phyloP scores from a whole-genome alignment of 2,888 invertebrate species.

The Ceratothoa steindachneri region DNA sequence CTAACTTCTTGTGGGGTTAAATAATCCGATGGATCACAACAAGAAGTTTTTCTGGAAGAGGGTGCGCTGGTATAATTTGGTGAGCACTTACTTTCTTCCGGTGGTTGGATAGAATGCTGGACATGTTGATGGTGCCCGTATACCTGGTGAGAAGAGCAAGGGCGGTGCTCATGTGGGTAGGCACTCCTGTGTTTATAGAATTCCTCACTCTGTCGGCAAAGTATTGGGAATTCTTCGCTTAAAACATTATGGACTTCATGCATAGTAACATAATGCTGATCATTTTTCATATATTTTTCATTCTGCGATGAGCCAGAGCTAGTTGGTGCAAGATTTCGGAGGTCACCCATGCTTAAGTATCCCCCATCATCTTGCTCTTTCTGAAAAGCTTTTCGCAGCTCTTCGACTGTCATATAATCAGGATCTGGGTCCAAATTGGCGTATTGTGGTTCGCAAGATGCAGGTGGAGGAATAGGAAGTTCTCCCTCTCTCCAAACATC shows the following conservation, averaged over 20 bases:
- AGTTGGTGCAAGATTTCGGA: conserved; percentile 14
- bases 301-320: neutral
- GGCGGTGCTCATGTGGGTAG: neutral
- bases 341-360: conserved; percentile 46
- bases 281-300: conserved; percentile 11
- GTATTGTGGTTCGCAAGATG: conserved; percentile 39
- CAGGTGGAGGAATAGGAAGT: conserved; percentile 33
- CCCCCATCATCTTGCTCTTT: conserved; percentile 32
- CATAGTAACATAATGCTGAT: conserved; percentile 45
- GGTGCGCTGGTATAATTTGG: conserved; percentile 40
- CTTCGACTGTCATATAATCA: conserved; percentile 47
- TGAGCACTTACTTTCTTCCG: neutral
- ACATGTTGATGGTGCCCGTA: neutral
- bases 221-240: conserved; percentile 39
- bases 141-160: neutral
- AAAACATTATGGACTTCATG: conserved; percentile 42
- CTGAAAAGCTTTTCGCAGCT: conserved; percentile 39
- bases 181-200: neutral
- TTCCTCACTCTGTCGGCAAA: conserved; percentile 21
- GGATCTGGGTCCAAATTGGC: conserved; percentile 46
- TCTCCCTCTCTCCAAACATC: conserved; percentile 25
- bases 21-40: conserved; percentile 40
- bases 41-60: conserved; percentile 42
- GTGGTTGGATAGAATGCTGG: neutral
- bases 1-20: conserved; percentile 46